Base-by-base conservation (phyloP, 2,113 vertebrate genomes). In the Crotalus helleri region DNA sequence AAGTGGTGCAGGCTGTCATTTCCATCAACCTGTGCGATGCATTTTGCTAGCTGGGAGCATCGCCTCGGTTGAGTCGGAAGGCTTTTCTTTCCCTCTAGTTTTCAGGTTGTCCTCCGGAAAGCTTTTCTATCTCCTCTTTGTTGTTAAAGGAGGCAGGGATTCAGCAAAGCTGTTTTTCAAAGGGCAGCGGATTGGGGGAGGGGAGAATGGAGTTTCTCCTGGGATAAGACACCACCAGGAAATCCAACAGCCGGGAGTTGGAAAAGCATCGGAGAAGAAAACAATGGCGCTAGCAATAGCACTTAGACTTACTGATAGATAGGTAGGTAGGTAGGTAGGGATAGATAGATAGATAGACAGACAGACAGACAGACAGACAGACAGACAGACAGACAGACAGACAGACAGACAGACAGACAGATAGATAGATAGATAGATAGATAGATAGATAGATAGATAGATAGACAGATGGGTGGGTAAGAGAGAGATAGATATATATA, bases 1-100 rank as follows among this genome's bases (percentile, higher is more conserved):
- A 51, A 21, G 23, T 15, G n/a, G 15, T 0, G 0, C 24, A 0
- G 1, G 0, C 10, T 53, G 29, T 55, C 93, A 1, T 2, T 15
- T 88, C 89, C 87, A 21, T 46, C 90, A 87, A 87, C 93, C 86
- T 93, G 90, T 91, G 94, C 49, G 64, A 96, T 92, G 26, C 93
- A 46, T 74, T 0, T 23, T 0, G n/a, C 69, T 53, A 23, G 21
- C n/a, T 94, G 59, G 21, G 59, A 61, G 59, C 8, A 1, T 61
- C 24, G 1, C 59, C 59, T 29, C 0, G 24, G 9, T 61, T 26
- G 9, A 29, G 26, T 61, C 24, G 4, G 17, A 57, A 57, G 55
- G 55, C 9, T 10, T 11, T 26, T 26, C 6, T 10, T 24, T 26
- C 59, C 59, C 59, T 8, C 24, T 13, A 29, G n/a, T n/a, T 29